These are phyloP conservation scores for Solen grandis DNA, from an alignment of 1,140 invertebrate species.

Conservation along the genomic window DNA sequence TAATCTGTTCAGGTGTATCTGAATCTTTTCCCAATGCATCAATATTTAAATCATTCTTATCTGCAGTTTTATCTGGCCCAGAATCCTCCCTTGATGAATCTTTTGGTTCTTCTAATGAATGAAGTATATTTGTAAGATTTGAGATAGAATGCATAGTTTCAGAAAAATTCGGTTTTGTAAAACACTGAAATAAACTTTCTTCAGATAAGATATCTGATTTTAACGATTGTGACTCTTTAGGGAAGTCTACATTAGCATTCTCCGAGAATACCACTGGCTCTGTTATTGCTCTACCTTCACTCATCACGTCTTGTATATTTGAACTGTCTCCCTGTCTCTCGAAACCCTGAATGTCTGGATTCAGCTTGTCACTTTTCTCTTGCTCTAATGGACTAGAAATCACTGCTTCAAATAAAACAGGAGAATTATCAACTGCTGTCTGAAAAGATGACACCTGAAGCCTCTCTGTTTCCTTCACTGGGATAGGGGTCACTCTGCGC, in stretches of 20 bases:
- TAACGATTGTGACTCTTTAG: background rate
- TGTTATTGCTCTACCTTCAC: background rate
- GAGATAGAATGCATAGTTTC: constrained; percentile 40
- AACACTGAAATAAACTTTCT: constrained; percentile 50
- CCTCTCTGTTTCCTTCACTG: constrained; percentile 19
- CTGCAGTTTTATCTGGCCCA: too few relatives aligned
- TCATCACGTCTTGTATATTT: too few relatives aligned
- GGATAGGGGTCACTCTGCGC: constrained; percentile 42
- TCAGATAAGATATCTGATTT: constrained; percentile 35
- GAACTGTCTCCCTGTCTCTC: too few relatives aligned
- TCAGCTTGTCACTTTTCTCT: too few relatives aligned
- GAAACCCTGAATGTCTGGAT: too few relatives aligned
- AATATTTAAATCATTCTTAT: too few relatives aligned
- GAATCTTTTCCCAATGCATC: too few relatives aligned
- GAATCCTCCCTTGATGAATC: background rate
- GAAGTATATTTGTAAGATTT: constrained; percentile 41
- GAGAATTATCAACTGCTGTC: constrained; percentile 37
- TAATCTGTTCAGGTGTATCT: too few relatives aligned
- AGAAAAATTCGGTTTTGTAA: constrained; percentile 35
- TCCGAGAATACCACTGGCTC: constrained; percentile 34
- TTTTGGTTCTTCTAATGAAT: constrained; percentile 32
- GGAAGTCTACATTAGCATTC: constrained; percentile 49
- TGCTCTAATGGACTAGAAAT: constrained; percentile 11
- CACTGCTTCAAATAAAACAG: constrained; percentile 23
- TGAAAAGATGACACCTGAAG: constrained; percentile 26